Percentiles rank a stretch among this genome's conserved stretches.
Evolutionary conservation across 1,140 invertebrate species (phyloP).

Genomic region (Procambarus clarkii): DNA sequence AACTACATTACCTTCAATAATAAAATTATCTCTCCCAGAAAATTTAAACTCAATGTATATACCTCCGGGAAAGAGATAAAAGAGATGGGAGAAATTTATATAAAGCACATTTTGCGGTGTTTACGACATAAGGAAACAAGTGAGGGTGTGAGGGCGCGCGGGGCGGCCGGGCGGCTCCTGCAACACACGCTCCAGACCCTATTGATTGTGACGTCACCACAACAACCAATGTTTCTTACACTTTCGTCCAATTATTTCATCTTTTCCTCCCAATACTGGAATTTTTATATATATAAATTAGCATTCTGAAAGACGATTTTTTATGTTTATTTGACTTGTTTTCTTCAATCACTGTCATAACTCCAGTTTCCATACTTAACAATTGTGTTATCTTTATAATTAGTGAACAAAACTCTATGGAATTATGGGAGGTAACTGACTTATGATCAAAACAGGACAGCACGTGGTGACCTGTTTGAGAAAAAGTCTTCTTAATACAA

Average conservation of each 20-base stretch:
- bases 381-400: not conserved
- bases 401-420: slow-evolving; percentile 11
- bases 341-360: too few species aligned
- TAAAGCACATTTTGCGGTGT: slow-evolving; percentile 19
- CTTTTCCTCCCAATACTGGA: too few species aligned
- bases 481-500: not conserved
- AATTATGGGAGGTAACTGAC: slow-evolving; percentile 12
- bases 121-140: slow-evolving; percentile 29
- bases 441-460: slow-evolving; percentile 58
- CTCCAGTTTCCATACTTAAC: too few species aligned
- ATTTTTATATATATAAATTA: too few species aligned
- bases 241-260: slow-evolving; percentile 37
- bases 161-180: slow-evolving; percentile 2
- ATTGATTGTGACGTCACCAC: slow-evolving; percentile 51
- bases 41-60: not conserved
- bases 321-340: too few species aligned
- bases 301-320: too few species aligned
- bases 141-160: not conserved
- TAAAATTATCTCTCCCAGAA: not conserved
- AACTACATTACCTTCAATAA: not conserved
- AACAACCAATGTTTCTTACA: slow-evolving; percentile 24
- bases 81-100: not conserved
- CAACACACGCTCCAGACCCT: slow-evolving; percentile 32
- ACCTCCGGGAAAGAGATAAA: not conserved
- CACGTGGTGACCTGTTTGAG: slow-evolving; percentile 52